Evolutionary conservation across 2,888 invertebrate genomes (phyloP), one percentile per base, ranked within the genome.

Genomic region (Anodontia alba): DNA sequence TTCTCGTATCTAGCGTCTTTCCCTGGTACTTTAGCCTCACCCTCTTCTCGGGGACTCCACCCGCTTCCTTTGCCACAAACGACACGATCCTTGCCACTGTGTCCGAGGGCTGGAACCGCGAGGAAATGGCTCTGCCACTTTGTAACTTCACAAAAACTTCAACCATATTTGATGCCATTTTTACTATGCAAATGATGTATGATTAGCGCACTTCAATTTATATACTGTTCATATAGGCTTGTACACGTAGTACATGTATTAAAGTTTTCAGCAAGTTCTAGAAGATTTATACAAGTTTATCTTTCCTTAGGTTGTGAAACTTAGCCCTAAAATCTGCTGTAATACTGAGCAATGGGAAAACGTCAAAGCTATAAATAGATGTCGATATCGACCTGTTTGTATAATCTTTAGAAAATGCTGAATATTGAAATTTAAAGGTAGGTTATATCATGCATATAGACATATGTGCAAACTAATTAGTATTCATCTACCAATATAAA

Each of bases 1-100:
- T 86, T 0, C 51, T 66, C 57, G 78, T 87, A 62, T 91, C 83
- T 10, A 93, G 85, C 5, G 88, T 81, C 84, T 93, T 93, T 8
- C 93, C 93, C 69, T 91, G 91, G 81, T 92, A 93, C 79, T 92
- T 92, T 10, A 93, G 76, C 1, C 86, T 54, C 15, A 93, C 83
- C 33, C 88, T 79, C 7, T 69, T 75, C 20, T 73, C 82, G 0
- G 81, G 70, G 10, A 92, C 88, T 1, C 82, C 76, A 12, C 38
- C 38, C 78, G 90, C 91, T 17, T 87, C 86, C n/a, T 71, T 66
- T 0, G 90, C 90, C 1, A 92, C 84, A 57, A 80, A 54, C 0
- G 79, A 74, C 49, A 87, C 86, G 10, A 92, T 80, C 10, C 69
- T 77, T 5, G 46, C 67, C 15, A 91, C 88, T 0, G 80, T 81